Evolutionary conservation across 2,113 vertebrate species (phyloP).

Genomic region (Oncorhynchus tshawytscha): DNA sequence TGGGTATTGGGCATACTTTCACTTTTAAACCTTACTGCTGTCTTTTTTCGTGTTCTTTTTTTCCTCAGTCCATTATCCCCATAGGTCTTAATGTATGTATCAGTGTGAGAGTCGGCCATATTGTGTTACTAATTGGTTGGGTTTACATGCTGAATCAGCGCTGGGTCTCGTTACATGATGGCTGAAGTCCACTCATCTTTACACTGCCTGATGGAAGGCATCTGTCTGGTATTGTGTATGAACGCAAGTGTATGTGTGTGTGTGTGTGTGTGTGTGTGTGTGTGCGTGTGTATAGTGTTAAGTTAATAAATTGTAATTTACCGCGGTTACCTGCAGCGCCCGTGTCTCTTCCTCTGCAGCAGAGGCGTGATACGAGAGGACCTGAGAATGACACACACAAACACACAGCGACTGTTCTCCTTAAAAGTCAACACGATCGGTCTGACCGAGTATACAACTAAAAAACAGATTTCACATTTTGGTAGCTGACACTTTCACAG

Average conservation of each 20-base stretch:
- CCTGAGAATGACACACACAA: conserved; percentile 65
- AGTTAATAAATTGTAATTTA: conserved; percentile 76
- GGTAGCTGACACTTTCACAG: background rate
- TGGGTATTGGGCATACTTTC: too few relatives aligned
- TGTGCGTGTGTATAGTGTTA: background rate
- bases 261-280: background rate
- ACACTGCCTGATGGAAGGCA: conserved; percentile 18
- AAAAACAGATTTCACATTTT: background rate
- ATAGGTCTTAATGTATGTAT: background rate
- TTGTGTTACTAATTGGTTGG: background rate
- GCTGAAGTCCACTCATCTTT: background rate
- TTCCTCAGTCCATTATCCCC: background rate
- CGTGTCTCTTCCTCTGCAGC: conserved; percentile 90
- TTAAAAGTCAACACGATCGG: background rate
- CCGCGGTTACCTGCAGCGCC: conserved; percentile 92
- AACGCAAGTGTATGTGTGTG: background rate
- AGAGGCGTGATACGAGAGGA: conserved; percentile 94
- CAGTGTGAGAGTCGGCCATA: background rate
- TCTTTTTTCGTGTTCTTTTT: background rate
- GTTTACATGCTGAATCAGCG: conserved; percentile 21
- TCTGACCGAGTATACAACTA: too few relatives aligned
- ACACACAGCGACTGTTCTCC: background rate
- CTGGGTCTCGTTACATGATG: conserved; percentile 25
- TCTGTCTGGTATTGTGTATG: background rate
- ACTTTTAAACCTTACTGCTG: too few relatives aligned